phyloP scores from a whole-genome alignment of 2,797 vertebrate genomes.

The Coccyzus lansbergi region DNA sequence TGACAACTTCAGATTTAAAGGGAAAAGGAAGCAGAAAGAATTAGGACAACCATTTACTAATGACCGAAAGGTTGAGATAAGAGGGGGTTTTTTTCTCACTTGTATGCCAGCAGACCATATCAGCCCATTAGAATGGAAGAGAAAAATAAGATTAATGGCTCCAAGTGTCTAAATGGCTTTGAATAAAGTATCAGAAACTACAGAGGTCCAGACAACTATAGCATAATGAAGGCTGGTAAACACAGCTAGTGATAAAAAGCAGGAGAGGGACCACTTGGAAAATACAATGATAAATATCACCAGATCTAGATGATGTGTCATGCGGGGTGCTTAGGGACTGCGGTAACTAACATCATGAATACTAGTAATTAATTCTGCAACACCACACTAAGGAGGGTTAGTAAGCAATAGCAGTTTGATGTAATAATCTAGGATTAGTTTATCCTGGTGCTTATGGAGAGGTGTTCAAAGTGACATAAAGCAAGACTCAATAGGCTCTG shows the following conservation, averaged over 20 bases:
- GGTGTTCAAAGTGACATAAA: conserved; percentile 27
- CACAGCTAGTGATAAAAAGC: conserved; percentile 26
- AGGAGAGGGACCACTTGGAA: conserved; percentile 44
- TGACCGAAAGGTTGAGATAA: neutral
- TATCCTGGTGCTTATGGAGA: conserved; percentile 7
- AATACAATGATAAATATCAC: conserved; percentile 6
- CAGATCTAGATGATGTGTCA: neutral
- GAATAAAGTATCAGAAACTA: conserved; percentile 19
- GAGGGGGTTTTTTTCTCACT: neutral
- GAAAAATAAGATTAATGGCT: conserved; percentile 19
- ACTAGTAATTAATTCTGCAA: conserved; percentile 45
- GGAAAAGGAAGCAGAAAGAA: neutral
- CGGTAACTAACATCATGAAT: neutral
- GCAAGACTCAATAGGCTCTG: neutral
- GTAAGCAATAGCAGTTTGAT: neutral
- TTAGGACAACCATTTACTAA: neutral
- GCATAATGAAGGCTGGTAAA: conserved; percentile 21
- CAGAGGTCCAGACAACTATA: neutral
- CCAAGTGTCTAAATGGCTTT: neutral
- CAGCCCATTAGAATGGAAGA: neutral
- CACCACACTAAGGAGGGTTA: neutral
- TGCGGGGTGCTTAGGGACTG: neutral
- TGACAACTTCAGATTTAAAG: neutral
- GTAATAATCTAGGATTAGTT: conserved; percentile 27
- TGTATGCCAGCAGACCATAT: neutral